These are phyloP conservation scores for Scytalopus superciliaris DNA, from an alignment of 2,113 vertebrate species.

Conservation along the genomic window DNA sequence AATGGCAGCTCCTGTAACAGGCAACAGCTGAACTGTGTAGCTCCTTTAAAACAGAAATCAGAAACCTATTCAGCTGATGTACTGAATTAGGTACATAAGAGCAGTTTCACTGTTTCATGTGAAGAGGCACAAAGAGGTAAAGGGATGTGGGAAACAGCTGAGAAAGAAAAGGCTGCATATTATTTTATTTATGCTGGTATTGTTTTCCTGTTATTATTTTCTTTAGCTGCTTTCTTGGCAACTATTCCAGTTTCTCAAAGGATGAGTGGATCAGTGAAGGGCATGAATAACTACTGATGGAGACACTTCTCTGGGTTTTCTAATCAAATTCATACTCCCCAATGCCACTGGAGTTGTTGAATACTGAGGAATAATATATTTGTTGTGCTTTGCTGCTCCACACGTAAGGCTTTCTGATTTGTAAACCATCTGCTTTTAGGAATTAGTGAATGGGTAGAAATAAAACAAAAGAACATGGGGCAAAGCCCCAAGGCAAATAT, in stretches of 20 bases:
- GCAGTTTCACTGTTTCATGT: neutral
- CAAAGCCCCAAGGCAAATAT: neutral
- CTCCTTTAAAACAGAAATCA: conserved; percentile 27
- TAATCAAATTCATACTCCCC: neutral
- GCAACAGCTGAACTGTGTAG: neutral
- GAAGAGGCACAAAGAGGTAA: conserved; percentile 19
- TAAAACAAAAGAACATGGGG: neutral
- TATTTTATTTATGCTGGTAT: neutral
- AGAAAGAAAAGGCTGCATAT: neutral
- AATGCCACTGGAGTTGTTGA: neutral
- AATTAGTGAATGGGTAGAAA: neutral
- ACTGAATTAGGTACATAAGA: neutral
- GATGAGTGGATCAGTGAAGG: neutral
- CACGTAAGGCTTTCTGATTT: neutral
- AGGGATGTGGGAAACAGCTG: neutral
- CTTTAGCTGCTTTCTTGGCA: neutral
- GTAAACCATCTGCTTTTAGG: neutral
- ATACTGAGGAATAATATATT: neutral
- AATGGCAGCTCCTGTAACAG: neutral
- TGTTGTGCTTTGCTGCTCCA: neutral
- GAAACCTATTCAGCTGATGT: neutral
- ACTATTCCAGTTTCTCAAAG: neutral
- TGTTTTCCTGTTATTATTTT: conserved; percentile 7
- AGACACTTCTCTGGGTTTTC: neutral
- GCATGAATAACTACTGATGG: neutral